These are phyloP conservation scores for Xenopus laevis DNA, from an alignment of 2,113 vertebrate species.

Conservation along the genomic window DNA sequence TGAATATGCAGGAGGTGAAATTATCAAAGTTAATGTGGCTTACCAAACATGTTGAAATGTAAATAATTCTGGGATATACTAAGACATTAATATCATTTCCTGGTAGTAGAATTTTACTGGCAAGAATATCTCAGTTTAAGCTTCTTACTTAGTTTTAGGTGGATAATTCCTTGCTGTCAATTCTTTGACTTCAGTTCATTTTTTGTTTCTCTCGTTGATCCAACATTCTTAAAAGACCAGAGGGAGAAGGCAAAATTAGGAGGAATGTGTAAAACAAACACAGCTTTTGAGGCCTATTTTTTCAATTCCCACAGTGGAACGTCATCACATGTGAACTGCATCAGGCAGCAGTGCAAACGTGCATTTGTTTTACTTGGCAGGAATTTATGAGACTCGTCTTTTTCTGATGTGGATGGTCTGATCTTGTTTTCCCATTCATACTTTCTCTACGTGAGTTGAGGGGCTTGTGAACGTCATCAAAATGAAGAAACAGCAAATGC, in stretches of 20 bases:
- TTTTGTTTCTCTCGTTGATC: background rate
- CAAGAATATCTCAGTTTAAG: background rate
- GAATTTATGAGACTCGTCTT: slow-evolving; percentile 1
- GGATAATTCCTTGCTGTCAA: no score
- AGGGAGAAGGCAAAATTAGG: slow-evolving; percentile 28
- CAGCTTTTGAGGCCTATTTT: slow-evolving; percentile 34
- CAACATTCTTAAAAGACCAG: slow-evolving; percentile 25
- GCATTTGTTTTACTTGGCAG: slow-evolving; percentile 39
- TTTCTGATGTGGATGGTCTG: slow-evolving; percentile 4
- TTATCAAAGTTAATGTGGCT: slow-evolving; percentile 3
- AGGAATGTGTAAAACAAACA: slow-evolving; percentile 44
- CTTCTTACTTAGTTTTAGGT: no score
- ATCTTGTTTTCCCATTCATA: background rate
- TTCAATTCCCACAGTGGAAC: slow-evolving; percentile 39
- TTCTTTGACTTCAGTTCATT: background rate
- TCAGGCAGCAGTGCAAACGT: slow-evolving; percentile 31
- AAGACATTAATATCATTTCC: slow-evolving; percentile 3
- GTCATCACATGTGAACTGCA: slow-evolving; percentile 44
- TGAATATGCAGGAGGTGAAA: slow-evolving; percentile 7
- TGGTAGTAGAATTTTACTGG: slow-evolving; percentile 8
- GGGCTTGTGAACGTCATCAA: background rate
- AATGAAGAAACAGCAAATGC: background rate
- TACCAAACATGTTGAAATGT: slow-evolving; percentile 13
- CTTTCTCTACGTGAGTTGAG: slow-evolving; percentile 22
- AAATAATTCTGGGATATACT: background rate